Percentiles rank a stretch among this genome's conserved stretches.
These are phyloP conservation scores for Conopomorpha cramerella DNA, from an alignment of 1,140 invertebrate genomes.

Conservation along the genomic window DNA sequence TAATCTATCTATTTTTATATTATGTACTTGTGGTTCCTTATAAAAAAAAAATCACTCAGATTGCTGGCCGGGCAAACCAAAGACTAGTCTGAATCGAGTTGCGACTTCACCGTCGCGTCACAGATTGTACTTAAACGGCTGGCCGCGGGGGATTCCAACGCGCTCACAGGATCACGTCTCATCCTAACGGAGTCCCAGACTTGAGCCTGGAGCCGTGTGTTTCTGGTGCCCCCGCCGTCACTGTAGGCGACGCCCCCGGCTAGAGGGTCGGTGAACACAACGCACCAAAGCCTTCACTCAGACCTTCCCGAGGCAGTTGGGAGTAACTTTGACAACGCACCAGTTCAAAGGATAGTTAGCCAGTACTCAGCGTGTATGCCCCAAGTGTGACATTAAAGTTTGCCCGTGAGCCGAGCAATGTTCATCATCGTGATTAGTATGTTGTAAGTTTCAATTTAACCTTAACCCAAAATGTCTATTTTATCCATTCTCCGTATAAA, in stretches of 20 bases:
- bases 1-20: no score
- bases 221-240: constrained; percentile 43
- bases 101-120: constrained; percentile 37
- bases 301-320: constrained; percentile 54
- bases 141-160: constrained; percentile 39
- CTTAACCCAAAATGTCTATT: no score
- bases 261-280: constrained; percentile 26
- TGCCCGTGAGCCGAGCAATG: constrained; percentile 14
- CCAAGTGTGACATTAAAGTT: constrained; percentile 56
- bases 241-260: constrained; percentile 32
- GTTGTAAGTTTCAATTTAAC: no score
- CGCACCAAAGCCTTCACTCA: constrained; percentile 45
- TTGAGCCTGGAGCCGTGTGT: constrained; percentile 12
- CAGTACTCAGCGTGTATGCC: constrained; percentile 42
- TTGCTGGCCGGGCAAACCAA: constrained; percentile 39
- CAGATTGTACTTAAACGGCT: constrained; percentile 54
- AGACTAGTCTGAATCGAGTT: constrained; percentile 63
- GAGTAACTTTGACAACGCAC: constrained; percentile 26
- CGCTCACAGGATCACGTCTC: constrained; percentile 18
- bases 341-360: constrained; percentile 3
- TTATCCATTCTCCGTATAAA: no score
- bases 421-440: constrained; percentile 23
- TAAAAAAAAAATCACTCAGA: no score
- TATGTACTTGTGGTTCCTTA: no score
- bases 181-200: constrained; percentile 28